A percentile compares a stretch with the other conserved stretches of the same genome.
Conservation (phyloP, 2,888 invertebrate species). For the Hesperia comma region DNA sequence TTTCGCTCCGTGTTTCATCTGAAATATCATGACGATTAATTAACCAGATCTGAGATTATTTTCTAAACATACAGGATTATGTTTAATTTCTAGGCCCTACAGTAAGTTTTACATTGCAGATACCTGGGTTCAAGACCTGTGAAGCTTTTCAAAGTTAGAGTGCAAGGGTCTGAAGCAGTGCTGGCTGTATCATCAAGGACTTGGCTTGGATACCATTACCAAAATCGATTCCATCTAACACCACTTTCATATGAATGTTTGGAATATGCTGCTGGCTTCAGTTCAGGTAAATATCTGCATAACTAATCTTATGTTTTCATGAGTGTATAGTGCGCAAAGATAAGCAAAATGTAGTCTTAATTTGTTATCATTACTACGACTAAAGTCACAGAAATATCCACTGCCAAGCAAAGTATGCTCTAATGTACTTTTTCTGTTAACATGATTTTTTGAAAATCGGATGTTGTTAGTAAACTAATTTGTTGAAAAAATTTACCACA, state of each 20-base stretch:
- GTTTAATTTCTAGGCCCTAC: background rate
- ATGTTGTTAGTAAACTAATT: no score
- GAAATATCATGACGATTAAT: slow-evolving; percentile 82
- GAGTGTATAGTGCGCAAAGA: no score
- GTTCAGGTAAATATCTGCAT: slow-evolving; percentile 85
- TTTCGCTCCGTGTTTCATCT: slow-evolving; percentile 86
- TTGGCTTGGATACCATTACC: slow-evolving; percentile 99
- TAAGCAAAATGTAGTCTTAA: no score
- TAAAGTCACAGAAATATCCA: no score
- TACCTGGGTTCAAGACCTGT: slow-evolving; percentile 98
- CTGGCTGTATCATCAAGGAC: slow-evolving; percentile 98
- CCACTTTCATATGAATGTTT: slow-evolving; percentile 98
- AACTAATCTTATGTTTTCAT: no score
- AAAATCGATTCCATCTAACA: slow-evolving; percentile 97
- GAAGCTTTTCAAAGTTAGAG: slow-evolving; percentile 96
- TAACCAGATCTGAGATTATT: slow-evolving; percentile 76
- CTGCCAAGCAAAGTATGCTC: no score
- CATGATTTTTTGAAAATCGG: no score
- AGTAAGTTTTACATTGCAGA: slow-evolving; percentile 49
- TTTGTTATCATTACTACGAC: no score
- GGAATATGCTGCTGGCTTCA: slow-evolving; percentile 98
- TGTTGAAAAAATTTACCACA: no score
- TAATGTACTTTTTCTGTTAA: no score
- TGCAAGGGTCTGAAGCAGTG: slow-evolving; percentile 98
- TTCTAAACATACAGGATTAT: slow-evolving; percentile 1